A percentile compares a stretch with the other conserved stretches of the same genome.
phyloP scores from a whole-genome alignment of 2,797 vertebrate genomes.

The Acanthiza pusilla region DNA sequence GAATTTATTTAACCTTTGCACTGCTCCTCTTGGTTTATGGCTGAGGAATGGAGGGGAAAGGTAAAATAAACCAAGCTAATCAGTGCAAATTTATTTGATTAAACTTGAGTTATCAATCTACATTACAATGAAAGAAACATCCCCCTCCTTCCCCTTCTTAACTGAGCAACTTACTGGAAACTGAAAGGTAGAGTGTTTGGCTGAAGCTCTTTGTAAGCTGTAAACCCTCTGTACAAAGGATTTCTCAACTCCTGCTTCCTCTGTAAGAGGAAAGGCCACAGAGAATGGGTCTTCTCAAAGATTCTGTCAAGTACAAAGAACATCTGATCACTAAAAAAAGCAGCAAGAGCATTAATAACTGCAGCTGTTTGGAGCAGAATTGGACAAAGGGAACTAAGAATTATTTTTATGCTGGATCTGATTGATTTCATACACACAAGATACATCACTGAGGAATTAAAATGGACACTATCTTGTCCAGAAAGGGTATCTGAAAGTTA shows the following conservation, averaged over 20 bases:
- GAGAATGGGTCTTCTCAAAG: conserved; percentile 79
- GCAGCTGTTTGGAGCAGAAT: background rate
- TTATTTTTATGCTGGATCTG: background rate
- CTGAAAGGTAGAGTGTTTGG: conserved; percentile 79
- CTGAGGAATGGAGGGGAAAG: background rate
- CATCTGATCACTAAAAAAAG: background rate
- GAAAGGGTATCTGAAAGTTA: background rate
- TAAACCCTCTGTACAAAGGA: conserved; percentile 76
- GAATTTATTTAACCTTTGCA: background rate
- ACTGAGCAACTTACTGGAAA: conserved; percentile 75
- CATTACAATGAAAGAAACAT: background rate
- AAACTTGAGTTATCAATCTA: background rate
- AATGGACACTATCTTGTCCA: background rate
- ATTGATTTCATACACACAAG: background rate
- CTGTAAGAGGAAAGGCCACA: conserved; percentile 81
- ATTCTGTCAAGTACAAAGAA: conserved; percentile 69
- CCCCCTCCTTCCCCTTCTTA: background rate
- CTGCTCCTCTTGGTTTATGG: background rate
- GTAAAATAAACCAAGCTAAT: background rate
- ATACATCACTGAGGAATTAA: background rate
- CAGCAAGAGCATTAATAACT: background rate
- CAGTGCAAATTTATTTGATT: background rate
- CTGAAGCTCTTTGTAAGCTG: conserved; percentile 70
- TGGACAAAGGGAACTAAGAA: background rate
- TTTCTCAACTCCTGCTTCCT: conserved; percentile 77